phyloP scores from a whole-genome alignment of 2,797 vertebrate genomes.

The Siniperca undulata region DNA sequence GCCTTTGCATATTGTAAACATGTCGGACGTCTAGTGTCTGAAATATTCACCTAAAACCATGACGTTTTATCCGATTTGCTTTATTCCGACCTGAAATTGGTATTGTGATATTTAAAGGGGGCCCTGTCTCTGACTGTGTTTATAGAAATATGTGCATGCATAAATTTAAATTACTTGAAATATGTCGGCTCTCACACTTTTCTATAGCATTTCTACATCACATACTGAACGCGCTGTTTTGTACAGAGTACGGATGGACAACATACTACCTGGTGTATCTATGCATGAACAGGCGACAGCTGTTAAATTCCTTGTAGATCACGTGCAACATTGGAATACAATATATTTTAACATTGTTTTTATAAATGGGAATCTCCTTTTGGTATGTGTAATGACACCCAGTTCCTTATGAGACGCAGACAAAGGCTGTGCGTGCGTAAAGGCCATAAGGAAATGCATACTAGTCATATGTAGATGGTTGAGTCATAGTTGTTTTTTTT shows the following conservation, averaged over 20 bases:
- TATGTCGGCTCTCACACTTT: neutral
- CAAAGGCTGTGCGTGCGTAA: constrained; percentile 52
- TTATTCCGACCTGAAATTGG: neutral
- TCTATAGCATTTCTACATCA: neutral
- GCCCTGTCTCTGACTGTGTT: neutral
- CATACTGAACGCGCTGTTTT: neutral
- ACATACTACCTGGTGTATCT: too few relatives aligned
- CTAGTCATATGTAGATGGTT: neutral
- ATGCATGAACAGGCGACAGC: neutral
- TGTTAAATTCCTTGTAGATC: neutral
- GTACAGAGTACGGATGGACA: neutral
- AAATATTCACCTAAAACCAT: constrained; percentile 4
- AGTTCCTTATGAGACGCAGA: constrained; percentile 9
- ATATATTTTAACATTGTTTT: neutral
- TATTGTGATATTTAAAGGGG: neutral
- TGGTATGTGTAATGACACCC: neutral
- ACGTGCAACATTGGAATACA: neutral
- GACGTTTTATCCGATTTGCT: constrained; percentile 5
- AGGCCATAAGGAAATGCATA: constrained; percentile 17
- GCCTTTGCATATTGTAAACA: constrained; percentile 76
- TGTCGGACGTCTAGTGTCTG: constrained; percentile 50
- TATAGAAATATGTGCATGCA: neutral
- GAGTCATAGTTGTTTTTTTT: neutral
- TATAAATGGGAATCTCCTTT: neutral
- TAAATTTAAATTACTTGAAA: neutral